Conservation (phyloP, 1,140 invertebrate species). For the Polypedilum vanderplanki region DNA sequence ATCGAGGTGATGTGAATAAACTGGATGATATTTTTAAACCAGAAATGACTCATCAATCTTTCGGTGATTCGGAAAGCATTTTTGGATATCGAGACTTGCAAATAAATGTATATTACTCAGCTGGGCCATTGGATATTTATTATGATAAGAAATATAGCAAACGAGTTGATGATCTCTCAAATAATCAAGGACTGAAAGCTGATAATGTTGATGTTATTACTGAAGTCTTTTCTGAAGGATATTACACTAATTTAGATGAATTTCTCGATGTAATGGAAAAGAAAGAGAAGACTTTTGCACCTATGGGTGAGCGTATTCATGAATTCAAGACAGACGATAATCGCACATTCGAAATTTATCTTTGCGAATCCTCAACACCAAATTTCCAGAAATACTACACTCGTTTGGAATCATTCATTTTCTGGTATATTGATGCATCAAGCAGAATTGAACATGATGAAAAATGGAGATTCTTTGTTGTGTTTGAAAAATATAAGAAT, state of each 20-base stretch:
- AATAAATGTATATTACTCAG: conserved; percentile 75
- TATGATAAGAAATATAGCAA: conserved; percentile 57
- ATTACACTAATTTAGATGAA: conserved; percentile 42
- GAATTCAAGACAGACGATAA: conserved; percentile 42
- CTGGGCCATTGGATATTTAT: conserved; percentile 69
- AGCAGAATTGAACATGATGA: conserved; percentile 90
- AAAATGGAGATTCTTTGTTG: conserved; percentile 87
- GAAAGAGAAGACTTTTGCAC: conserved; percentile 40
- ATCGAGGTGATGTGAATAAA: conserved; percentile 52
- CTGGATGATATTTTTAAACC: conserved; percentile 70
- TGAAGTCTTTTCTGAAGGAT: conserved; percentile 49
- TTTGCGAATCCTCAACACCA: conserved; percentile 57
- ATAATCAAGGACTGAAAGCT: conserved; percentile 55
- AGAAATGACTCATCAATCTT: conserved; percentile 90
- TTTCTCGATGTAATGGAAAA: conserved; percentile 42
- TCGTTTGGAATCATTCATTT: conserved; percentile 80
- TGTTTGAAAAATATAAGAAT: conserved; percentile 73
- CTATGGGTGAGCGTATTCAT: conserved; percentile 46
- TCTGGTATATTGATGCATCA: conserved; percentile 94
- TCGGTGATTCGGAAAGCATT: conserved; percentile 87
- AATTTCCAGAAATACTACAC: conserved; percentile 75
- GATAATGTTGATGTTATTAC: conserved; percentile 72
- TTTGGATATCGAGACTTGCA: conserved; percentile 84
- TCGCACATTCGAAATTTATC: conserved; percentile 73
- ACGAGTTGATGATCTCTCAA: conserved; percentile 45